These are phyloP conservation scores for Nasonia oneida DNA, from an alignment of 2,888 invertebrate genomes.

Conservation along the genomic window DNA sequence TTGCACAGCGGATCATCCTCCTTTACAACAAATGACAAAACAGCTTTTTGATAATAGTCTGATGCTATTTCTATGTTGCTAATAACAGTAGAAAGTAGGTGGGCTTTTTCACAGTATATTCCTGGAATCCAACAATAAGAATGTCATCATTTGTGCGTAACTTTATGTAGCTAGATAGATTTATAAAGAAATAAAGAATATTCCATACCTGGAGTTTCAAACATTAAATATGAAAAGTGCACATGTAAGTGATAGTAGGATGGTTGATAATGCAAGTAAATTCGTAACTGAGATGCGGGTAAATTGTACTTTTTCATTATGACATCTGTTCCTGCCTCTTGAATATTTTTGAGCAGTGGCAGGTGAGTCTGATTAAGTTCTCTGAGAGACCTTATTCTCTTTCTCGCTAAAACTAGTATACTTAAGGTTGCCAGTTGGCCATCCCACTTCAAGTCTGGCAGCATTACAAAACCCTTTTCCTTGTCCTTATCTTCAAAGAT, in stretches of 20 bases:
- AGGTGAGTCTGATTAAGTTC: slow-evolving; percentile 90
- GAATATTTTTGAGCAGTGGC: slow-evolving; percentile 90
- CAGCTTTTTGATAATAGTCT: slow-evolving; percentile 91
- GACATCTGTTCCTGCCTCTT: slow-evolving; percentile 85
- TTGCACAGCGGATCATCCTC: slow-evolving; percentile 88
- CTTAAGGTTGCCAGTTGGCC: slow-evolving; percentile 90
- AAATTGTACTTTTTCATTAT: slow-evolving; percentile 89
- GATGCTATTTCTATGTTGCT: slow-evolving; percentile 91
- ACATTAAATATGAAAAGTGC: slow-evolving; percentile 91
- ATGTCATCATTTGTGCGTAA: slow-evolving; percentile 7
- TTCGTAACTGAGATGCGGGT: slow-evolving; percentile 85
- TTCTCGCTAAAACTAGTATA: slow-evolving; percentile 89
- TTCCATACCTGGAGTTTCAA: slow-evolving; percentile 86
- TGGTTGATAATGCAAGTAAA: slow-evolving; percentile 97
- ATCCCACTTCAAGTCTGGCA: slow-evolving; percentile 99
- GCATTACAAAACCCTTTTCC: slow-evolving; percentile 90
- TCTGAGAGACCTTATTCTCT: slow-evolving; percentile 90
- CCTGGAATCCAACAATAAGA: slow-evolving; percentile 78
- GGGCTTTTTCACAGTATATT: slow-evolving; percentile 91
- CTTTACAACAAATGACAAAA: slow-evolving; percentile 89
- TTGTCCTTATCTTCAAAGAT: slow-evolving; percentile 90
- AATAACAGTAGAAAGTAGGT: slow-evolving; percentile 93
- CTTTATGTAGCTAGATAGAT: background rate
- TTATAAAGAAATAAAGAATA: slow-evolving; percentile 36
- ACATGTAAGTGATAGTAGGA: slow-evolving; percentile 98